Conservation (phyloP, 1,140 invertebrate genomes). For the Lutraria rhynchaena region DNA sequence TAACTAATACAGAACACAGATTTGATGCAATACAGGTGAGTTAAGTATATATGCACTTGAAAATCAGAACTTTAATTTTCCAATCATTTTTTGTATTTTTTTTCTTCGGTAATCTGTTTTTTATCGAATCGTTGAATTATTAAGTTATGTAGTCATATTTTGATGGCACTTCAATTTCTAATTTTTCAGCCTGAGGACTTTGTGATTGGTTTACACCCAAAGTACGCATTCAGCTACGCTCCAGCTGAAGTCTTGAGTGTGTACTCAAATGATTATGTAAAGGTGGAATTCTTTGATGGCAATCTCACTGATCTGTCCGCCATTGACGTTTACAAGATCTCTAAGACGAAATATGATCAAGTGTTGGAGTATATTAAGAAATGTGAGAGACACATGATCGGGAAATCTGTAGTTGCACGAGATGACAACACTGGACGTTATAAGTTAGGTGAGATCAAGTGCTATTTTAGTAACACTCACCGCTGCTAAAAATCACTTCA, state of each 20-base stretch:
- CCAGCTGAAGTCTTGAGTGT: conserved; percentile 71
- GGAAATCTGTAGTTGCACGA: conserved; percentile 73
- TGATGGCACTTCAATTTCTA: no score
- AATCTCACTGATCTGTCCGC: conserved; percentile 52
- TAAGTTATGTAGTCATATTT: no score
- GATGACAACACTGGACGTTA: conserved; percentile 72
- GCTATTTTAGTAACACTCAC: no score
- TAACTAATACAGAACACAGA: conserved; percentile 70
- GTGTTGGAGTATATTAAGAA: conserved; percentile 72
- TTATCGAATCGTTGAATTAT: no score
- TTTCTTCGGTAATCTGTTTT: no score
- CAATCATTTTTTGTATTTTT: no score
- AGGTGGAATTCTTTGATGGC: conserved; percentile 74
- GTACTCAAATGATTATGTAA: conserved; percentile 52
- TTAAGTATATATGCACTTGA: no score
- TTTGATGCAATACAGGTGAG: conserved; percentile 64
- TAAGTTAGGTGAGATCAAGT: conserved; percentile 68
- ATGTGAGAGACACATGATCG: conserved; percentile 69
- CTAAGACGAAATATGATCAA: conserved; percentile 69
- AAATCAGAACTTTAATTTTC: no score
- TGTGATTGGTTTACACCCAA: conserved; percentile 75
- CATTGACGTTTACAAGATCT: conserved; percentile 71
- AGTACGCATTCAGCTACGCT: conserved; percentile 74
- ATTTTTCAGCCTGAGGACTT: conserved; percentile 63
- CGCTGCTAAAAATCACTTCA: no score